Percentiles rank a stretch among this genome's conserved stretches.
Conservation (phyloP, 2,113 vertebrate genomes). For the Polypterus senegalus region DNA sequence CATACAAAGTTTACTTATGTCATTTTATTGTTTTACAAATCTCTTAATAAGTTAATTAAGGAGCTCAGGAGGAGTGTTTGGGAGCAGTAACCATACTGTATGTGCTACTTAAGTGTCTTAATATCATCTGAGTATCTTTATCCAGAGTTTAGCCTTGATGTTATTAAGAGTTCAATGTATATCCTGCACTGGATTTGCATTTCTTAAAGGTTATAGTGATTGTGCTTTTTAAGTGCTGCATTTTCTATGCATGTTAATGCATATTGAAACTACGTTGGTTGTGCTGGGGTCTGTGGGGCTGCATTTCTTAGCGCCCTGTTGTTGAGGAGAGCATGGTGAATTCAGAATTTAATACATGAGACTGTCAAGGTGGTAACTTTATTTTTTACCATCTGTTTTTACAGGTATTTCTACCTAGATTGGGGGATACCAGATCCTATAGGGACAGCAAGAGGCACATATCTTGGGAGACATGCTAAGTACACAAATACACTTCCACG, state of each 20-base stretch:
- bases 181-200: background rate
- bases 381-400: no score
- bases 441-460: no score
- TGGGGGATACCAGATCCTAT: no score
- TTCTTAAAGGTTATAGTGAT: background rate
- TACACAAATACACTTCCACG: no score
- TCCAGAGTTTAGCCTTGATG: background rate
- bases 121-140: constrained; percentile 1
- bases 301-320: background rate
- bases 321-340: no score
- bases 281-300: background rate
- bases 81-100: constrained; percentile 9
- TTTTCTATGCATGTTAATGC: background rate
- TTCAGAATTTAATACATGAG: no score
- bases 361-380: no score
- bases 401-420: no score
- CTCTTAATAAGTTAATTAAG: constrained; percentile 41
- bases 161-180: background rate
- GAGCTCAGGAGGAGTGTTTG: constrained; percentile 36
- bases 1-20: constrained; percentile 50
- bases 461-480: no score
- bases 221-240: background rate
- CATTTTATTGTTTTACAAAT: constrained; percentile 39
- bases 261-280: background rate
- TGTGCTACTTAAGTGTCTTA: constrained; percentile 1